Evolutionary conservation across 1,140 invertebrate species (phyloP).

Genomic region (Dryas iulia): DNA sequence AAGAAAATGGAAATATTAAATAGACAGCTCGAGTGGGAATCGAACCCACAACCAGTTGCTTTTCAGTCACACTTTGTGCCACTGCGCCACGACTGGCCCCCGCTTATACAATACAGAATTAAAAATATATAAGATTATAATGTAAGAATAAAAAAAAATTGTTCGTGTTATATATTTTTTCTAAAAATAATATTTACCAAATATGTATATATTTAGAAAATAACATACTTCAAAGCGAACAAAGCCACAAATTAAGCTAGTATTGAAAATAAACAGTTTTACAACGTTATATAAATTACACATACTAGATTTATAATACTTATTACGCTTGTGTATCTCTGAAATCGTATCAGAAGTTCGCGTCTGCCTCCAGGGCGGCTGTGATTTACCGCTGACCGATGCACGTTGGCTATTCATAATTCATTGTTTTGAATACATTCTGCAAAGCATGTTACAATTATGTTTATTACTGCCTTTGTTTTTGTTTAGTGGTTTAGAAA

Average conservation of each 20-base stretch:
- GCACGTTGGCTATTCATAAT: constrained; percentile 20
- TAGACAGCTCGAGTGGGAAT: too few relatives aligned
- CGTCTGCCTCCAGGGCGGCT: constrained; percentile 14
- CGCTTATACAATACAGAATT: too few relatives aligned
- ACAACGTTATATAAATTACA: constrained; percentile 1
- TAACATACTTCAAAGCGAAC: not conserved
- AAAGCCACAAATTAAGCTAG: not conserved
- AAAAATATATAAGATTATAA: too few relatives aligned
- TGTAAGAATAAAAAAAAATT: too few relatives aligned
- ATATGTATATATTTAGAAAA: too few relatives aligned
- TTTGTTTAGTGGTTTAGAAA: not conserved
- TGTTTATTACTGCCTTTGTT: constrained; percentile 16
- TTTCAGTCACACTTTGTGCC: too few relatives aligned
- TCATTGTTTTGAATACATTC: constrained; percentile 28
- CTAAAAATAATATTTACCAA: too few relatives aligned
- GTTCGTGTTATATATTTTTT: too few relatives aligned
- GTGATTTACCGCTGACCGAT: constrained; percentile 31
- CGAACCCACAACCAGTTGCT: too few relatives aligned
- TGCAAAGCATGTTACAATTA: constrained; percentile 5
- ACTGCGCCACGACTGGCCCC: too few relatives aligned
- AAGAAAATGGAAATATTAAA: too few relatives aligned
- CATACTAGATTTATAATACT: constrained; percentile 2
- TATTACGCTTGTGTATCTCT: constrained; percentile 20
- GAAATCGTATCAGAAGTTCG: constrained; percentile 30
- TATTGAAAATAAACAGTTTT: not conserved